A percentile compares a stretch with the other conserved stretches of the same genome.
phyloP scores from a whole-genome alignment of 2,888 invertebrate species.

The Xylota segnis region DNA sequence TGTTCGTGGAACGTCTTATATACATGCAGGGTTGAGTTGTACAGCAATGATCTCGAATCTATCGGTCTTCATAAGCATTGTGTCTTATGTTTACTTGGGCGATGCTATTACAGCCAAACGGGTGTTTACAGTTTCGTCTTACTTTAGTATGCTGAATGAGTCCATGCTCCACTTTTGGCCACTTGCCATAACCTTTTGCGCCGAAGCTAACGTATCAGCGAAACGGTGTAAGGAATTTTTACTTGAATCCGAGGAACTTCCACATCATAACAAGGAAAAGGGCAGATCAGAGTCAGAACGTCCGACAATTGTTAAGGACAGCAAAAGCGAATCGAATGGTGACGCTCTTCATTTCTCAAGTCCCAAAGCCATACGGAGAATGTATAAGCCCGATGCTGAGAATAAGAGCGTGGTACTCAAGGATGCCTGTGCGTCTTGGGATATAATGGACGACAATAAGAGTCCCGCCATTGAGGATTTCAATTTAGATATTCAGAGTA shows the following conservation, averaged over 20 bases:
- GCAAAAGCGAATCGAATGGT: conserved; percentile 79
- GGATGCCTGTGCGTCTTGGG: conserved; percentile 86
- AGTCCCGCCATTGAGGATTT: conserved; percentile 82
- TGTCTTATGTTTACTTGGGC: conserved; percentile 88
- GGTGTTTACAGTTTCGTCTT: conserved; percentile 91
- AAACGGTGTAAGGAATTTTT: conserved; percentile 89
- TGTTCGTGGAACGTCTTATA: conserved; percentile 88
- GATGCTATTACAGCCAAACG: conserved; percentile 89
- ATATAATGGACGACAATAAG: conserved; percentile 80
- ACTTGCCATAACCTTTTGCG: conserved; percentile 90
- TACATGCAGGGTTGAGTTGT: conserved; percentile 89
- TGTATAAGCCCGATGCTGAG: conserved; percentile 78
- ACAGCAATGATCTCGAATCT: conserved; percentile 92
- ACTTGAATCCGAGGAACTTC: conserved; percentile 79
- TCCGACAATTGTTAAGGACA: conserved; percentile 76
- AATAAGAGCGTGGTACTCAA: conserved; percentile 83
- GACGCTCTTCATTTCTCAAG: conserved; percentile 73
- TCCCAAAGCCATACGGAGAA: conserved; percentile 77
- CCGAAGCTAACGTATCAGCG: conserved; percentile 91
- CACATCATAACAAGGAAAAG: conserved; percentile 78
- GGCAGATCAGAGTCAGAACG: conserved; percentile 50
- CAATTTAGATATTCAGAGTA: conserved; percentile 84
- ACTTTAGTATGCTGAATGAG: conserved; percentile 92
- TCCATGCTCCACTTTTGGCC: conserved; percentile 93
- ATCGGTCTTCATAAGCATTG: conserved; percentile 90